phyloP scores from a whole-genome alignment of 2,888 invertebrate genomes.

The Erannis defoliaria region DNA sequence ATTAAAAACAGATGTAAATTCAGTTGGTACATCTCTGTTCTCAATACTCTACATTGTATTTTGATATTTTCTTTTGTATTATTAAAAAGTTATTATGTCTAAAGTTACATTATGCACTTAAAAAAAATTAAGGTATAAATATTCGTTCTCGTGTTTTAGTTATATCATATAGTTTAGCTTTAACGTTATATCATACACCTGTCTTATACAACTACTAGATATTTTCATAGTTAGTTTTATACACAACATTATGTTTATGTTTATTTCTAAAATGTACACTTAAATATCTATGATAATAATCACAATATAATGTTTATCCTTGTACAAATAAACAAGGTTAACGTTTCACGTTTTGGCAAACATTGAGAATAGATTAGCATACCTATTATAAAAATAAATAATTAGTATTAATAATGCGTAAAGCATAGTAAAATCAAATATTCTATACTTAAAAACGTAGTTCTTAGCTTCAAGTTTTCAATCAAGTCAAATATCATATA shows the following conservation, averaged over 20 bases:
- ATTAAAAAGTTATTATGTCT: slow-evolving; percentile 50
- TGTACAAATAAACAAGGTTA: slow-evolving; percentile 48
- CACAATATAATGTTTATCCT: slow-evolving; percentile 63
- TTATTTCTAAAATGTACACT: slow-evolving; percentile 56
- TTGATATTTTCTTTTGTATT: slow-evolving; percentile 51
- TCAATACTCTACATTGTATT: slow-evolving; percentile 62
- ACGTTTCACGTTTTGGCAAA: slow-evolving; percentile 59
- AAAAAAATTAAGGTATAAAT: slow-evolving; percentile 60
- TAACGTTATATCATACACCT: slow-evolving; percentile 34
- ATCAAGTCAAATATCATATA: slow-evolving; percentile 23
- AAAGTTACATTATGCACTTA: slow-evolving; percentile 48
- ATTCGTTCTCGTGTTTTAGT: slow-evolving; percentile 52
- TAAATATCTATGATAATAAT: slow-evolving; percentile 63
- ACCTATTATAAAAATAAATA: not conserved
- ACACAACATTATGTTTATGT: slow-evolving; percentile 57
- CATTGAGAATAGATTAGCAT: slow-evolving; percentile 2
- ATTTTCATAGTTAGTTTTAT: slow-evolving; percentile 53
- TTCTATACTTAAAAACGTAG: not conserved
- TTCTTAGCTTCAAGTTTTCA: not conserved
- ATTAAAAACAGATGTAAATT: slow-evolving; percentile 65
- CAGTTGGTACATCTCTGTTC: slow-evolving; percentile 65
- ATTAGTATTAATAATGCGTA: not conserved
- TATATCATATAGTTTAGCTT: slow-evolving; percentile 33
- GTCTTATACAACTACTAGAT: slow-evolving; percentile 36
- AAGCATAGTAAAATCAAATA: not conserved